Conservation (phyloP, 2,113 vertebrate species). For the Channa maculata region DNA sequence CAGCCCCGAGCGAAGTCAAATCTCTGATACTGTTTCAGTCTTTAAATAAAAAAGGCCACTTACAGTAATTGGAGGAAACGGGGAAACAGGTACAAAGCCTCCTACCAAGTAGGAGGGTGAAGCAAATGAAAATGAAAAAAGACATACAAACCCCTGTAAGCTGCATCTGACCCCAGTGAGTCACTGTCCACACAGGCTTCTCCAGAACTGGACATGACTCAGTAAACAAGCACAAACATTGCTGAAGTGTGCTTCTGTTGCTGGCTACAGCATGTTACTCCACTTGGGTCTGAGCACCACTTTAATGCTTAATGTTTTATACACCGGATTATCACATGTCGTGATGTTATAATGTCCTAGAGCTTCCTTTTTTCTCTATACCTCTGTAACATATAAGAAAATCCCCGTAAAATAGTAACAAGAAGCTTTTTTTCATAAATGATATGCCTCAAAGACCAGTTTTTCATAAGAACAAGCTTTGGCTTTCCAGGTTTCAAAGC, state of each 20-base stretch:
- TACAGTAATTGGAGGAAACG: constrained; percentile 35
- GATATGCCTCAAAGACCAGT: too few relatives aligned
- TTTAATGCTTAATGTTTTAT: neutral
- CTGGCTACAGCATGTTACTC: constrained; percentile 1
- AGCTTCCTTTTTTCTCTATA: neutral
- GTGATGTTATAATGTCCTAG: neutral
- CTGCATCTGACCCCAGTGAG: constrained; percentile 71
- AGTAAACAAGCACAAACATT: constrained; percentile 36
- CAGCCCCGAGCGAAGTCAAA: constrained; percentile 8
- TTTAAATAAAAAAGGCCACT: constrained; percentile 40
- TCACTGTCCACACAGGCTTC: constrained; percentile 64
- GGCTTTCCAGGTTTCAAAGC: too few relatives aligned
- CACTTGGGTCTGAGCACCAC: neutral
- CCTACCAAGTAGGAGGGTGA: constrained; percentile 52
- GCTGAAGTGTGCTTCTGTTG: constrained; percentile 37
- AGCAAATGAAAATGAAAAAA: constrained; percentile 32
- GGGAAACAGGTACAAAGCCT: constrained; percentile 27
- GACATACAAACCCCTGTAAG: constrained; percentile 53
- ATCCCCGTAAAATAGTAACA: too few relatives aligned
- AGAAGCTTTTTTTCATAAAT: too few relatives aligned
- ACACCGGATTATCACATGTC: neutral
- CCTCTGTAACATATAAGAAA: too few relatives aligned
- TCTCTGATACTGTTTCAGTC: constrained; percentile 20
- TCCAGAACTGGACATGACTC: constrained; percentile 57
- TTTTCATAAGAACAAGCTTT: too few relatives aligned